Evolutionary conservation across 2,113 vertebrate species (phyloP), one percentile per base, ranked within the genome.

Genomic region (Sapajus apella): DNA sequence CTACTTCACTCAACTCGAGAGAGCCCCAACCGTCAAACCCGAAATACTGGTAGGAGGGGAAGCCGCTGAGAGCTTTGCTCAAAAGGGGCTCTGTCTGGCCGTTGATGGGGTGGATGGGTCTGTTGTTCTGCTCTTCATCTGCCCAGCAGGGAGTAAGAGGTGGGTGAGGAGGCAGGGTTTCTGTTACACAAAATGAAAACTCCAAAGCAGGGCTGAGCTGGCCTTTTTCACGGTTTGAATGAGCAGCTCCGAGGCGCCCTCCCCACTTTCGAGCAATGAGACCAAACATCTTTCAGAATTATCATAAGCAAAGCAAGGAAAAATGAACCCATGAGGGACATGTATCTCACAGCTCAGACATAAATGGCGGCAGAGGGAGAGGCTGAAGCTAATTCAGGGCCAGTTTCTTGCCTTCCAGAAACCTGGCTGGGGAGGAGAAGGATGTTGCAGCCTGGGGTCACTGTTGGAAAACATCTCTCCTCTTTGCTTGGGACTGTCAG

Each of bases 111-210:
- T 11, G 10, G 80, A 45, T 92, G 81, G 81, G 81, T 84, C 91
- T 73, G 93, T 92, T 94, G 96, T 93, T 94, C 76, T 45, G 45
- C 18, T 87, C 87, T 91, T 76, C 0, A 0, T 90, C 87, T 84
- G 70, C 94, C 85, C n/a, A 45, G 80, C 35, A 40, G 70, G 37
- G 83, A 84, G 66, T 72, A 11, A 40, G 76, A 80, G 64, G 56
- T 10, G 37, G 40, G 35, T 55, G 76, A 92, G 91, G 17, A 90
- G 81, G 45, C 73, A 16, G 11, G 47, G 96, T 98, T 98, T 98
- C 98, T 97, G 32, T 98, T 97, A 98, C 96, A 97, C 96, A 97
- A 96, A 98, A 52, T 97, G 98, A 98, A 96, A 98, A 97, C 30
- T 23, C 61, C 18, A 16, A 61, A 40, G 55, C 50, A 1, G 47